Base-by-base conservation (phyloP, 1,140 invertebrate genomes). In the Anthonomus grandis region DNA sequence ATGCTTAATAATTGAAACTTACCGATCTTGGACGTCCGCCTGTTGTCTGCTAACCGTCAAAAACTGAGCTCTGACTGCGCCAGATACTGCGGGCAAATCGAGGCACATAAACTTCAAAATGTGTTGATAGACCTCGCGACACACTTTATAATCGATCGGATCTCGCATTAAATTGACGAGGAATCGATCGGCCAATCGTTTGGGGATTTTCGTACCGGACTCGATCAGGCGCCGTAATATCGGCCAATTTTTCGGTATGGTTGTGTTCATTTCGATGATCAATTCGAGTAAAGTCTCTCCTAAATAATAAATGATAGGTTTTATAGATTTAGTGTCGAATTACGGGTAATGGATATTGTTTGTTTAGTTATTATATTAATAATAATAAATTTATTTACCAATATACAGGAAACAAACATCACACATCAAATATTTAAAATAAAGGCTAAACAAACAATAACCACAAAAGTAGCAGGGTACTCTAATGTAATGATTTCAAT, bases 261-360 rank as follows among this genome's bases (percentile, higher is more conserved):
- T 27, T 4, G 10, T 1, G 18, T 37, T 44, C 3, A 22, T 39
- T n/a, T 13, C 44, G 13, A 56, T 48, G 8, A 56, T 48, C 9
- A 49, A 17, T 41, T 56, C 53, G 2, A 56, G 15, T 36, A 56
- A 18, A 4, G 22, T 36, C 12, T 36, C 18, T 1, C 53, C 53
- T 56, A 21, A 47, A 55, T 46, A 39, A 5, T 12, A 6, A 36
- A 19, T 21, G n/a, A n/a, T n/a, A n/a, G n/a, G n/a, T n/a, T n/a
- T n/a, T n/a, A n/a, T n/a, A n/a, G n/a, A n/a, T n/a, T n/a, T n/a
- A n/a, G n/a, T n/a, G n/a, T n/a, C n/a, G n/a, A n/a, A n/a, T n/a
- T n/a, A n/a, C n/a, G n/a, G n/a, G n/a, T n/a, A n/a, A n/a, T n/a
- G n/a, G n/a, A n/a, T n/a, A n/a, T n/a, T n/a, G n/a, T n/a, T n/a